phyloP scores from a whole-genome alignment of 2,888 invertebrate genomes.

The Mechanitis mazaeus region DNA sequence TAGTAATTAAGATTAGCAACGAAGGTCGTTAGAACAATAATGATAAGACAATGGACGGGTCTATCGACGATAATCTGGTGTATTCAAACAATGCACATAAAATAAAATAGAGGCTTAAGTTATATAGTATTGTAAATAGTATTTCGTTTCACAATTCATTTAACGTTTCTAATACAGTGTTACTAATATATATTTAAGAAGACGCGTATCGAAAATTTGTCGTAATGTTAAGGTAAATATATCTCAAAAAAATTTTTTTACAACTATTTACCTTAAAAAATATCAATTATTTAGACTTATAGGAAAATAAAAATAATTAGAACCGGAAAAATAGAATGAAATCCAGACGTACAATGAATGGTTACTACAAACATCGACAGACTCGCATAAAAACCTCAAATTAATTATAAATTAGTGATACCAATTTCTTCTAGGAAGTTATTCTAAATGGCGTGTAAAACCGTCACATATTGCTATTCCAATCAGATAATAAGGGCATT shows the following conservation, averaged over 20 bases:
- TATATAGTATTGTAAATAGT: not conserved
- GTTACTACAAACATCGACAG: too few species aligned
- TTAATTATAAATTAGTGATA: constrained; percentile 7
- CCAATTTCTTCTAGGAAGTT: constrained; percentile 15
- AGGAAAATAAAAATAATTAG: too few species aligned
- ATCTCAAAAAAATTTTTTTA: too few species aligned
- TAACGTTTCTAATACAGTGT: too few species aligned
- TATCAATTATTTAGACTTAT: too few species aligned
- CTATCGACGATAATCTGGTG: not conserved
- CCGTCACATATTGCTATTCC: constrained; percentile 23
- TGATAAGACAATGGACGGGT: not conserved
- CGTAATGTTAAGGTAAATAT: too few species aligned
- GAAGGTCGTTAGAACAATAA: not conserved
- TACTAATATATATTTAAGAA: too few species aligned
- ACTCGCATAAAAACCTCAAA: not conserved
- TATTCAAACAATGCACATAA: not conserved
- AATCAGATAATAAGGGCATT: constrained; percentile 31
- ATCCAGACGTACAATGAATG: too few species aligned
- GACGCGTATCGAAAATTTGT: too few species aligned
- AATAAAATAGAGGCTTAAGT: not conserved
- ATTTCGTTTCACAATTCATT: not conserved
- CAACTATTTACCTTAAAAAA: too few species aligned
- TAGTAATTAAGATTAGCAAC: not conserved
- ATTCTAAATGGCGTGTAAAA: constrained; percentile 16
- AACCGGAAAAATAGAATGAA: too few species aligned